Evolutionary conservation across 1,140 invertebrate genomes (phyloP).

Genomic region (Littorina saxatilis): DNA sequence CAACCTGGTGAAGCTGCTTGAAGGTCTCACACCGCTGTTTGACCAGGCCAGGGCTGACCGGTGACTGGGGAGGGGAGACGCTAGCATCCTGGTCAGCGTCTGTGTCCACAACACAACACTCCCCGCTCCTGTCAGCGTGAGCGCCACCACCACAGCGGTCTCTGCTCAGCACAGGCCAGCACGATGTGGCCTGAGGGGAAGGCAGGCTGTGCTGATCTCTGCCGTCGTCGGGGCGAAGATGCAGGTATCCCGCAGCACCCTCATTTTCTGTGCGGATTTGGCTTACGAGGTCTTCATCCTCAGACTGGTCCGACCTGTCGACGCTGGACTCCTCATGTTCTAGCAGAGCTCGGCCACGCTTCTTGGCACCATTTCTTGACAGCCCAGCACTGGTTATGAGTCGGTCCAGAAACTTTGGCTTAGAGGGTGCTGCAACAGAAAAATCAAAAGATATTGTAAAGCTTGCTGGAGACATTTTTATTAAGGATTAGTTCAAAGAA

Average conservation of each 20-base stretch:
- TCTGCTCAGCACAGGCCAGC: no score
- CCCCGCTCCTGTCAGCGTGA: slow-evolving; percentile 11
- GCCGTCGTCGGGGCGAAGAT: background rate
- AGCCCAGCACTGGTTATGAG: slow-evolving; percentile 52
- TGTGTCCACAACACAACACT: slow-evolving; percentile 12
- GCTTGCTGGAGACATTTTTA: no score
- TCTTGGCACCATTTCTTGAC: slow-evolving; percentile 34
- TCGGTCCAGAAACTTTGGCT: slow-evolving; percentile 62
- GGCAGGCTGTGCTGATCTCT: no score
- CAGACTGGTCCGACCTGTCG: slow-evolving; percentile 25
- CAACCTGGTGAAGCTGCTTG: slow-evolving; percentile 32
- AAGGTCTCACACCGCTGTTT: slow-evolving; percentile 48
- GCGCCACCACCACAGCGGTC: background rate
- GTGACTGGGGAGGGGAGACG: slow-evolving; percentile 48
- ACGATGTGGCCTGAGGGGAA: no score
- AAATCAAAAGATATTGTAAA: no score
- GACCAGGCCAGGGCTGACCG: slow-evolving; percentile 49
- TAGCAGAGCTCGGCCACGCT: background rate
- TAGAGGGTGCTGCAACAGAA: slow-evolving; percentile 56
- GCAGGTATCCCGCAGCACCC: background rate
- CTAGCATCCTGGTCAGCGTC: slow-evolving; percentile 19
- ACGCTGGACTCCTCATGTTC: slow-evolving; percentile 16
- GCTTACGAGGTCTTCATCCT: slow-evolving; percentile 35
- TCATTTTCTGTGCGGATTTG: background rate
- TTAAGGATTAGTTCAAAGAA: slow-evolving; percentile 13